phyloP scores from a whole-genome alignment of 2,113 vertebrate genomes.

The Apteryx mantelli region DNA sequence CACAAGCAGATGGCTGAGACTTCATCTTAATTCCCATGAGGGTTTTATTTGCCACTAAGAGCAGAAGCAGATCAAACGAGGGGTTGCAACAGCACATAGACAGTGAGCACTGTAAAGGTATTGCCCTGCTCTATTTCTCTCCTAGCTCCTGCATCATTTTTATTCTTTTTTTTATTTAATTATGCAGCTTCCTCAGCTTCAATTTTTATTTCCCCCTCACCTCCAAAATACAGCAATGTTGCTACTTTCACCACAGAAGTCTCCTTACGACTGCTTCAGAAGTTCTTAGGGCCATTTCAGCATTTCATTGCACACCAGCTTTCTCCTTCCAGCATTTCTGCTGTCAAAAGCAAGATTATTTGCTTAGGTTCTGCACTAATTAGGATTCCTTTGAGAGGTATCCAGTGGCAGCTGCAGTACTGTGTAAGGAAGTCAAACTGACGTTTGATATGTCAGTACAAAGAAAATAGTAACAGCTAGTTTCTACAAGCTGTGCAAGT shows the following conservation, averaged over 20 bases:
- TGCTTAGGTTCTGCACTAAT: not conserved
- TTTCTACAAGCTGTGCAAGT: not conserved
- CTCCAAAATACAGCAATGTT: not conserved
- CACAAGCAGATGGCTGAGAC: not conserved
- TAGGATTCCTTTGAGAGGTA: not conserved
- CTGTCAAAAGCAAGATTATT: not conserved
- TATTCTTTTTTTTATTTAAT: not conserved
- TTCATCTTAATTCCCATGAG: not conserved
- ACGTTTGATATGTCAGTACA: not conserved
- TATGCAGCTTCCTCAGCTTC: not conserved
- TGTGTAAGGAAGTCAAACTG: not conserved
- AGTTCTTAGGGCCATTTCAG: not conserved
- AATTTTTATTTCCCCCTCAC: not conserved
- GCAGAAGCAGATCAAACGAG: not conserved
- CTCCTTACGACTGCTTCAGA: not conserved
- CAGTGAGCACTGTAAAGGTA: rapidly evolving
- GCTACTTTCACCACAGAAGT: not conserved
- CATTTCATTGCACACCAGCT: not conserved
- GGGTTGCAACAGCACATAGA: not conserved
- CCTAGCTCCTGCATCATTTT: not conserved
- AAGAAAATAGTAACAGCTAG: not conserved
- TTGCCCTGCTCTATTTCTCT: not conserved
- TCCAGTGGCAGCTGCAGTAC: not conserved
- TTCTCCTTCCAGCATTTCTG: not conserved
- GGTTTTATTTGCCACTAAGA: not conserved